Evolutionary conservation across 2,888 invertebrate species (phyloP).

Genomic region (Mythimna pallens): DNA sequence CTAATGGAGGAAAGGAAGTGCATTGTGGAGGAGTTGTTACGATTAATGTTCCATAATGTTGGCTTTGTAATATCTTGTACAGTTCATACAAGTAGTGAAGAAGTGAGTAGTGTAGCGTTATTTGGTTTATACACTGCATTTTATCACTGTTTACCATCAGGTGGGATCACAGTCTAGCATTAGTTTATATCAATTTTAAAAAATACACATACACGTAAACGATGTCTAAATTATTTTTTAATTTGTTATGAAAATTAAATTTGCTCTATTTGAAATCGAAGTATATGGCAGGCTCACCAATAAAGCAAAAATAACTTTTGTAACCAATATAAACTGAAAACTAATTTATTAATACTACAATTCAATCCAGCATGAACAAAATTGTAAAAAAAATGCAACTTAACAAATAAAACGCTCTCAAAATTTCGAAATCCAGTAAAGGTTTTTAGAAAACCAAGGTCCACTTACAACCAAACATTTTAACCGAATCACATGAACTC

Average conservation of each 20-base stretch:
- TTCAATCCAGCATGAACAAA: not conserved
- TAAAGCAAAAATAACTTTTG: not conserved
- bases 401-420: not conserved
- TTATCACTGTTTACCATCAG: no score
- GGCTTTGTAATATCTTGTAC: slow-evolving; percentile 19
- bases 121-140: not conserved
- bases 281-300: no score
- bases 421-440: not conserved
- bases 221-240: no score
- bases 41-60: slow-evolving; percentile 33
- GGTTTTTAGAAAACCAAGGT: not conserved
- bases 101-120: no score
- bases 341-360: not conserved
- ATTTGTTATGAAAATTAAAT: no score
- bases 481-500: slow-evolving; percentile 13
- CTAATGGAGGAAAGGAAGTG: slow-evolving; percentile 43
- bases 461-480: slow-evolving; percentile 2
- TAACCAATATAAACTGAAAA: not conserved
- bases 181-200: no score
- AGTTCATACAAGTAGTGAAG: not conserved
- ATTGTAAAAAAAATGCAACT: not conserved
- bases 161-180: no score
- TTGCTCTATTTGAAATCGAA: not conserved
- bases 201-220: no score
- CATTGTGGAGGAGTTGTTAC: slow-evolving; percentile 33